Base-by-base conservation (phyloP, 2,797 vertebrate species). In the Merluccius polli region DNA sequence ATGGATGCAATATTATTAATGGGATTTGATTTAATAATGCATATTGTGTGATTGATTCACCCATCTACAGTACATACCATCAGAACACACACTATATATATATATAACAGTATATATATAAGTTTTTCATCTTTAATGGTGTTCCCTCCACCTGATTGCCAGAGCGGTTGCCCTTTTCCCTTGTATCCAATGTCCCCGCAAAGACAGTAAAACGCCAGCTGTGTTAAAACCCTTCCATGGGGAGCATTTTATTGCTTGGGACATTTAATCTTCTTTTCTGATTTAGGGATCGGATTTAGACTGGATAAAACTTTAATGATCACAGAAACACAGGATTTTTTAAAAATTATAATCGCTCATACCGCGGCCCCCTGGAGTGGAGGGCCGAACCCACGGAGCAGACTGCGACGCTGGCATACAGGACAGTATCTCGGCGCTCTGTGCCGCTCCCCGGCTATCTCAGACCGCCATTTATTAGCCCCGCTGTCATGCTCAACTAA, bases 241-340 rank as follows among this genome's bases (percentile, higher is more conserved):
- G n/a, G 52, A 27, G 52, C 11, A 4, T 69, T 69, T 69, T 7
- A 69, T 30, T 30, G n/a, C 24, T 72, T 12, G 29, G 21, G 11
- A 27, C n/a, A 38, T 24, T 86, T 89, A 91, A 91, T 90, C 87
- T 90, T 87, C 86, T 90, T 91, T 87, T 83, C 83, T 29, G 85
- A 83, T 89, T 87, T 88, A 85, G 89, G 7, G 29, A 69, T 69
- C 1, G 11, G 67, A 31, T 31, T 69, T 69, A 69, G 29, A 31
- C 30, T 31, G 86, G 87, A 85, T 75, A 1, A 7, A 41, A 59
- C 41, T 31, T 75, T 76, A 81, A 81, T 70, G 48, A 52, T 8
- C 48, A 7, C 48, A 1, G 48, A 63, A 63, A 63, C n/a, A 24
- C 21, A 21, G 4, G 27, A 63, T 63, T 5, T 38, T n/a, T n/a